A percentile compares a stretch with the other conserved stretches of the same genome.
phyloP scores from a whole-genome alignment of 2,797 vertebrate species.

The Glyptemys insculpta region DNA sequence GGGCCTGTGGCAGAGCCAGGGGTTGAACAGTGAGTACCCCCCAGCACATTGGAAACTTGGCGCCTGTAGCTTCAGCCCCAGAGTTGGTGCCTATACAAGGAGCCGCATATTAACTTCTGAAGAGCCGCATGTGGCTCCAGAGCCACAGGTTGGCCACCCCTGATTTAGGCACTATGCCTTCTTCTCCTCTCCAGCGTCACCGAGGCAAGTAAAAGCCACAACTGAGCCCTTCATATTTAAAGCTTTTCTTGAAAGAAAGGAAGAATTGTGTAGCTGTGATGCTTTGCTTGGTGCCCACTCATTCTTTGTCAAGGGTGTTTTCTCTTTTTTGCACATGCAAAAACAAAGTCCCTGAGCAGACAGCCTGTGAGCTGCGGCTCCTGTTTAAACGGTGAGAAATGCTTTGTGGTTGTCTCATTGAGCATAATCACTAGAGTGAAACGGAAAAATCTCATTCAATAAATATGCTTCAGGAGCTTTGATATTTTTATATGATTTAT shows the following conservation, averaged over 20 bases:
- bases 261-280: background rate
- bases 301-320: background rate
- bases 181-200: background rate
- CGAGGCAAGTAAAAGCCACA: background rate
- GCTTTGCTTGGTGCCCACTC: slow-evolving; percentile 4
- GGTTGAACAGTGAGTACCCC: too few species aligned
- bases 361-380: slow-evolving; percentile 21
- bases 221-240: background rate
- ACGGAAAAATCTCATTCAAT: slow-evolving; percentile 40
- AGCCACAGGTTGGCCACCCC: too few species aligned
- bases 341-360: slow-evolving; percentile 41
- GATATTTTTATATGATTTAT: slow-evolving; percentile 39
- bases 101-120: too few species aligned
- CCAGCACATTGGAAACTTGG: too few species aligned
- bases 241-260: background rate
- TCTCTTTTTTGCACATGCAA: background rate
- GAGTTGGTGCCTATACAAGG: too few species aligned
- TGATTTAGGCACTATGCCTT: background rate
- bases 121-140: too few species aligned
- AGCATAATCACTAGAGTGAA: slow-evolving; percentile 59
- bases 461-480: slow-evolving; percentile 33
- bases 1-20: too few species aligned
- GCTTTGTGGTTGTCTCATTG: slow-evolving; percentile 21
- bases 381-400: slow-evolving; percentile 61
- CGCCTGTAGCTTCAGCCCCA: too few species aligned